phyloP scores from a whole-genome alignment of 2,888 invertebrate species.

The Acanthosepion pharaonis region DNA sequence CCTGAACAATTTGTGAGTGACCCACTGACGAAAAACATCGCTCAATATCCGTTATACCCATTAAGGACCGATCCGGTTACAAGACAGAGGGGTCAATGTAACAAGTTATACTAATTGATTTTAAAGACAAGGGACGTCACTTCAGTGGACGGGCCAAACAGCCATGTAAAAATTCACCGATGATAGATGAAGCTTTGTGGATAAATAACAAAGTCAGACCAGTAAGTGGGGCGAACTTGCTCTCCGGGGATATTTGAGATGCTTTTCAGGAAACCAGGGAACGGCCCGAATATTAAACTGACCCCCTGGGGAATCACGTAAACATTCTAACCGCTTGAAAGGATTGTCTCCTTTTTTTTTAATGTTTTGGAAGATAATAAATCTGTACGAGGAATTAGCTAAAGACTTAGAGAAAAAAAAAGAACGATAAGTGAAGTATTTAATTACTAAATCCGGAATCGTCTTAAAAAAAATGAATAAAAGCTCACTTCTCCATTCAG shows the following conservation, averaged over 20 bases:
- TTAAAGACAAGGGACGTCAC: constrained; percentile 20
- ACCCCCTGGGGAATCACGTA: background rate
- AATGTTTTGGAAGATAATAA: background rate
- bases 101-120: constrained; percentile 22
- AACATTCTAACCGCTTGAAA: background rate
- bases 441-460: too few species aligned
- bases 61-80: background rate
- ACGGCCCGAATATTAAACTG: background rate
- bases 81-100: background rate
- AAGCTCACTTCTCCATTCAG: too few species aligned
- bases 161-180: background rate
- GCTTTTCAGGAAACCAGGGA: background rate
- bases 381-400: too few species aligned
- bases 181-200: background rate
- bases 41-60: background rate
- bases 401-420: too few species aligned
- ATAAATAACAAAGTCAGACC: background rate
- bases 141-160: background rate
- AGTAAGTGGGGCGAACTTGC: background rate
- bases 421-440: too few species aligned
- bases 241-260: background rate
- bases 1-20: background rate
- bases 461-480: too few species aligned
- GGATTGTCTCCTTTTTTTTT: background rate
- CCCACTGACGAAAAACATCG: background rate